A percentile compares a stretch with the other conserved stretches of the same genome.
Conservation (phyloP, 2,888 invertebrate genomes). For the Diadegma fenestrale region DNA sequence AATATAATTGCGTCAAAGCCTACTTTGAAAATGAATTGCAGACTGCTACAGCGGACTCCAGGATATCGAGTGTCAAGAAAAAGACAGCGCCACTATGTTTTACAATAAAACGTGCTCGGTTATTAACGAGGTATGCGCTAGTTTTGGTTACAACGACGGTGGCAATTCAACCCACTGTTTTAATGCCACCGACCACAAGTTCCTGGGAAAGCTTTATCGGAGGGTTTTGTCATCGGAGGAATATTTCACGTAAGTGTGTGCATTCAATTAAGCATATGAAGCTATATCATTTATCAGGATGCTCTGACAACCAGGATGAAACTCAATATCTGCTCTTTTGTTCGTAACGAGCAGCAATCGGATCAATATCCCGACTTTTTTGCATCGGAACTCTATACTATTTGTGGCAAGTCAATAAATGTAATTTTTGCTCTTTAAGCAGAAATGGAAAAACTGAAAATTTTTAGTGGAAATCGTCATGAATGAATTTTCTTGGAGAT, state of each 20-base stretch:
- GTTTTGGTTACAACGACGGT: slow-evolving; percentile 81
- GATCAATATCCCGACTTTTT: not conserved
- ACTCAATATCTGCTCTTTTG: not conserved
- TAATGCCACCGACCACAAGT: slow-evolving; percentile 81
- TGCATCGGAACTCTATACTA: not conserved
- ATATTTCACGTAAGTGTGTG: slow-evolving; percentile 88
- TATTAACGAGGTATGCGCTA: slow-evolving; percentile 86
- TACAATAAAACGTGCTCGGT: slow-evolving; percentile 86
- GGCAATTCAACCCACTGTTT: slow-evolving; percentile 86
- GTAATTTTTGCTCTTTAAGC: not conserved
- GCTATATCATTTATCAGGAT: slow-evolving; percentile 26
- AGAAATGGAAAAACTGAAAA: not conserved
- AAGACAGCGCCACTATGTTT: slow-evolving; percentile 85
- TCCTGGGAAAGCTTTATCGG: slow-evolving; percentile 86
- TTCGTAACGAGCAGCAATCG: not conserved
- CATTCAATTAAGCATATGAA: not conserved
- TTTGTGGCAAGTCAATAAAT: not conserved
- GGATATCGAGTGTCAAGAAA: slow-evolving; percentile 86
- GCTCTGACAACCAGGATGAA: not conserved
- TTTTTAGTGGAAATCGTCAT: not conserved
- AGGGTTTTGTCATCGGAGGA: slow-evolving; percentile 88
- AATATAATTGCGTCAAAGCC: not conserved
- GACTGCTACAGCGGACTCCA: slow-evolving; percentile 89
- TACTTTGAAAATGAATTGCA: slow-evolving; percentile 78
- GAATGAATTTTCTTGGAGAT: not conserved